These are phyloP conservation scores for Urophycis tenuis DNA, from an alignment of 2,797 vertebrate species.

Conservation along the genomic window DNA sequence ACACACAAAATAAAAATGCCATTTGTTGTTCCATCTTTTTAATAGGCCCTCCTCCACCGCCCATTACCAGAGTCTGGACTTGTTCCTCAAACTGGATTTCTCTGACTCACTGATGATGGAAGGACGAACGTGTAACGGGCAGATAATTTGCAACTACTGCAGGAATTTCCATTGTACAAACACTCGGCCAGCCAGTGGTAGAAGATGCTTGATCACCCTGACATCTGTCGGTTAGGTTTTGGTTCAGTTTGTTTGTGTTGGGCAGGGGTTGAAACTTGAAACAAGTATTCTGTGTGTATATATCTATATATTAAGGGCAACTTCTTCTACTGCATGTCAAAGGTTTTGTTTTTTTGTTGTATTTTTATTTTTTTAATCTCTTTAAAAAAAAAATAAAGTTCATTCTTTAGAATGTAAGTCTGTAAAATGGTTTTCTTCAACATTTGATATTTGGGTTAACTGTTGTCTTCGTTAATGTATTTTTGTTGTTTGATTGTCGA, in stretches of 20 bases:
- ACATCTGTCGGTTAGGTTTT: constrained; percentile 33
- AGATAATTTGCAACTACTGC: constrained; percentile 15
- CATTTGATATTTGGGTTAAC: constrained; percentile 54
- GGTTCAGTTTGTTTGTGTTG: constrained; percentile 27
- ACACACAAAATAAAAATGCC: constrained; percentile 16
- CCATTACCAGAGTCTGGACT: constrained; percentile 27
- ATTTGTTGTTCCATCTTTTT: constrained; percentile 45
- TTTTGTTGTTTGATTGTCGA: constrained; percentile 46
- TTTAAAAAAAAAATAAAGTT: constrained; percentile 40
- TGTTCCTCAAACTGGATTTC: constrained; percentile 38
- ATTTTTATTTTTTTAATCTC: constrained; percentile 52
- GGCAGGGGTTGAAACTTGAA: constrained; percentile 16
- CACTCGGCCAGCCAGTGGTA: not conserved
- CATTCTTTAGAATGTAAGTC: constrained; percentile 45
- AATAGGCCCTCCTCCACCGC: constrained; percentile 5
- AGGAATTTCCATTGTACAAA: constrained; percentile 13
- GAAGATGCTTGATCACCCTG: constrained; percentile 19
- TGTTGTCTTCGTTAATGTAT: constrained; percentile 40
- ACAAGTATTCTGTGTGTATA: constrained; percentile 34
- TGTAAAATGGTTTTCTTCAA: constrained; percentile 43
- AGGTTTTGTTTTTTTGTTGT: constrained; percentile 14
- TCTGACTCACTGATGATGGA: constrained; percentile 12
- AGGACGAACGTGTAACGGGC: not conserved
- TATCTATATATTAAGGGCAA: constrained; percentile 53
- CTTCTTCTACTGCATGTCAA: constrained; percentile 65